These are phyloP conservation scores for Ooceraea biroi DNA, from an alignment of 1,140 invertebrate genomes.

Conservation along the genomic window DNA sequence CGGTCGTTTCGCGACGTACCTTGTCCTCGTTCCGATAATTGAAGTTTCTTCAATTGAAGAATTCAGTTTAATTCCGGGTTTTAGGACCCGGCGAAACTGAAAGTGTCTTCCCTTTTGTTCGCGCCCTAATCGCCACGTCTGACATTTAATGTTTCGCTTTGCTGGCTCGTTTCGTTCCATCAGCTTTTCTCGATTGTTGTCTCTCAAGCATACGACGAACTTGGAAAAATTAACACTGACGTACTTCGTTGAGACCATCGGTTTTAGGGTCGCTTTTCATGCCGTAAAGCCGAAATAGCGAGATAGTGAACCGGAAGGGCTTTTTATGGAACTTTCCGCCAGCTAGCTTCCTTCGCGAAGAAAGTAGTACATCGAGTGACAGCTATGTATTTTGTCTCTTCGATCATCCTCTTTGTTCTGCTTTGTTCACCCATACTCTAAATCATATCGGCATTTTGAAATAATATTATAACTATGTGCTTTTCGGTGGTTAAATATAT, in stretches of 20 bases:
- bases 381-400: background rate
- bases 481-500: background rate
- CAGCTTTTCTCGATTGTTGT: background rate
- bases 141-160: conserved; percentile 1
- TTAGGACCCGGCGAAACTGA: conserved; percentile 31
- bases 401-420: background rate
- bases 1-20: background rate
- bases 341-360: background rate
- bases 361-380: background rate
- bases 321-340: background rate
- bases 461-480: background rate
- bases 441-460: background rate
- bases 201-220: background rate
- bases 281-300: conserved; percentile 1
- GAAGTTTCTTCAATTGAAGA: conserved; percentile 49
- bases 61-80: conserved; percentile 37
- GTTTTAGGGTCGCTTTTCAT: background rate
- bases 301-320: background rate
- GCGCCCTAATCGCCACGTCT: conserved; percentile 9
- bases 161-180: background rate
- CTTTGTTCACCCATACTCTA: background rate
- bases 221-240: conserved; percentile 26
- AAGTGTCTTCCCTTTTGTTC: conserved; percentile 23
- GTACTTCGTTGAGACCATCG: background rate
- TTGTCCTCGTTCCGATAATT: conserved; percentile 44